Percentiles rank a stretch among this genome's conserved stretches.
phyloP scores from a whole-genome alignment of 2,888 invertebrate genomes.

The Unio delphinus region DNA sequence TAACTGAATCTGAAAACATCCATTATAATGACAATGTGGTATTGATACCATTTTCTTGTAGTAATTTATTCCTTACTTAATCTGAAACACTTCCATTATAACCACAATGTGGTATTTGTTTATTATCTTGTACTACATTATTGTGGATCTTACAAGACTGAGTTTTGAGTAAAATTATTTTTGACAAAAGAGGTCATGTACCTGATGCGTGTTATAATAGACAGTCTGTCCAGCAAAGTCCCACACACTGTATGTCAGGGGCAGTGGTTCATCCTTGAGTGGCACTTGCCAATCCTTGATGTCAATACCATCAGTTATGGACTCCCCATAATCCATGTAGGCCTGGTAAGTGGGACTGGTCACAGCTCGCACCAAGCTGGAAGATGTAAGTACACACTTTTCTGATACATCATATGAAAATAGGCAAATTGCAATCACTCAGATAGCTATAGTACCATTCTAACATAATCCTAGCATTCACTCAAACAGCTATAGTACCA shows the following conservation, averaged over 20 bases:
- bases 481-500: too few relatives aligned
- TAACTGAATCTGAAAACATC: too few relatives aligned
- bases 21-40: too few relatives aligned
- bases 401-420: too few relatives aligned
- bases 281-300: constrained; percentile 65
- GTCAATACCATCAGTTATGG: constrained; percentile 71
- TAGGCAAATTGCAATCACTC: too few relatives aligned
- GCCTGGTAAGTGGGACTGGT: constrained; percentile 41
- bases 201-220: constrained; percentile 71
- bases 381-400: background rate
- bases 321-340: constrained; percentile 47
- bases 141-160: background rate
- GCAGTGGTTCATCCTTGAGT: constrained; percentile 19
- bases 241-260: constrained; percentile 62
- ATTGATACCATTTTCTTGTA: too few relatives aligned
- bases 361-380: constrained; percentile 62
- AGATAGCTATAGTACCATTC: too few relatives aligned
- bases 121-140: too few relatives aligned
- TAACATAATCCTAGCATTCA: too few relatives aligned
- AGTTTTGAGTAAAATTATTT: background rate
- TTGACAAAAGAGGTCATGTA: constrained; percentile 28
- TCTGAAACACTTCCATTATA: too few relatives aligned
- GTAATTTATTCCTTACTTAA: too few relatives aligned
- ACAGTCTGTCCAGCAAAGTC: constrained; percentile 71
- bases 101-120: too few relatives aligned